These are phyloP conservation scores for Araneus ventricosus DNA, from an alignment of 1,140 invertebrate species.

Conservation along the genomic window DNA sequence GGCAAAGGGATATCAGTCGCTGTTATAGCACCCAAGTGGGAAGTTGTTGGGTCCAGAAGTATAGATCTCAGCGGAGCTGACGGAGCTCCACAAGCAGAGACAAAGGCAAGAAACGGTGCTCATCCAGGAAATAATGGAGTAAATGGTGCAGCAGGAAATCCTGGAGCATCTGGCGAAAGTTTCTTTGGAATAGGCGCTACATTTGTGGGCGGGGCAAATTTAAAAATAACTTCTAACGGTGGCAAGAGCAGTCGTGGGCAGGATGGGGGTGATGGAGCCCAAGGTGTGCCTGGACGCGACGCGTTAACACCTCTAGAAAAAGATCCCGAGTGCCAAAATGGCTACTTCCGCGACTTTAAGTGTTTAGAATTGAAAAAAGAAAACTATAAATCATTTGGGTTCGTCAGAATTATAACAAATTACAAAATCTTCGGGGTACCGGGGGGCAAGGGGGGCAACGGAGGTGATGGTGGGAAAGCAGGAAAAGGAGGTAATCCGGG, in stretches of 20 bases:
- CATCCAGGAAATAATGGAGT: not conserved
- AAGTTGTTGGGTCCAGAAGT: not conserved
- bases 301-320: not conserved
- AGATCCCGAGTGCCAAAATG: too few relatives aligned
- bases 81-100: not conserved
- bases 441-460: not conserved
- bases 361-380: not conserved
- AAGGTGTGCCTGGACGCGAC: not conserved
- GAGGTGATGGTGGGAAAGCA: conserved; percentile 10
- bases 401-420: too few relatives aligned
- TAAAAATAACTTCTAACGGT: not conserved
- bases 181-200: conserved; percentile 18
- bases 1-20: not conserved
- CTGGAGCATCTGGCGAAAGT: not conserved
- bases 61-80: not conserved
- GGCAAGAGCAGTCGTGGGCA: not conserved
- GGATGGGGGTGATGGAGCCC: not conserved
- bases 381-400: too few relatives aligned
- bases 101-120: not conserved
- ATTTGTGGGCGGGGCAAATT: not conserved
- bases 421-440: not conserved
- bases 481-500: conserved; percentile 13
- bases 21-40: not conserved
- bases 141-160: not conserved
- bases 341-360: not conserved